phyloP scores from a whole-genome alignment of 2,888 invertebrate species.

The Autographa pulchrina region DNA sequence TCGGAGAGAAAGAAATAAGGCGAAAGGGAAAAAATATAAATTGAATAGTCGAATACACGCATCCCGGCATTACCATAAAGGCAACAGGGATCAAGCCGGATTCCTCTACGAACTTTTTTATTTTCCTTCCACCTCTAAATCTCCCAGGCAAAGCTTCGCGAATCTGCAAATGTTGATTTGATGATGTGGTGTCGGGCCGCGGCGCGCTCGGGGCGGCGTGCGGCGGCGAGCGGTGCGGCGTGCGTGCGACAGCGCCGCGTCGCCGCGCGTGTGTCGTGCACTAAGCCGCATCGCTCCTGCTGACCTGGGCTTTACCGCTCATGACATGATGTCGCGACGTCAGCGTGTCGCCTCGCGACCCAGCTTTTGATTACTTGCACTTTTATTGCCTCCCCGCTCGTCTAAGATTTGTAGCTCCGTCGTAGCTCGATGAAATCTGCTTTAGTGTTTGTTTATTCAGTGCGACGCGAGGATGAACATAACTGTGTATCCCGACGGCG shows the following conservation, averaged over 20 bases:
- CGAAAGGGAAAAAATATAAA: conserved; percentile 88
- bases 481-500: conserved; percentile 34
- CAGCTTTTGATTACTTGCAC: conserved; percentile 65
- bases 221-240: conserved; percentile 52
- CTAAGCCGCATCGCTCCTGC: conserved; percentile 55
- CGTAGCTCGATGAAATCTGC: conserved; percentile 58
- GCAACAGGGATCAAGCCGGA: conserved; percentile 89
- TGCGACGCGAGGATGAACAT: conserved; percentile 41
- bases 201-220: conserved; percentile 59
- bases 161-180: conserved; percentile 90
- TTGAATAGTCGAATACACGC: conserved; percentile 89
- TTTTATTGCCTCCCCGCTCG: conserved; percentile 56
- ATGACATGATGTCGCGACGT: conserved; percentile 56
- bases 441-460: conserved; percentile 61
- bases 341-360: conserved; percentile 48
- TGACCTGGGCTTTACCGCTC: conserved; percentile 66
- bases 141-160: conserved; percentile 88
- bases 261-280: conserved; percentile 20
- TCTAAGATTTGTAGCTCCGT: conserved; percentile 55
- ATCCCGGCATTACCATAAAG: conserved; percentile 89
- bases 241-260: conserved; percentile 49
- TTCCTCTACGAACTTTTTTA: conserved; percentile 89
- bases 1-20: conserved; percentile 87
- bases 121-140: conserved; percentile 90
- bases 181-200: conserved; percentile 78